A percentile compares a stretch with the other conserved stretches of the same genome.
Evolutionary conservation across 1,140 invertebrate genomes (phyloP).

Genomic region (Oryzaephilus surinamensis): DNA sequence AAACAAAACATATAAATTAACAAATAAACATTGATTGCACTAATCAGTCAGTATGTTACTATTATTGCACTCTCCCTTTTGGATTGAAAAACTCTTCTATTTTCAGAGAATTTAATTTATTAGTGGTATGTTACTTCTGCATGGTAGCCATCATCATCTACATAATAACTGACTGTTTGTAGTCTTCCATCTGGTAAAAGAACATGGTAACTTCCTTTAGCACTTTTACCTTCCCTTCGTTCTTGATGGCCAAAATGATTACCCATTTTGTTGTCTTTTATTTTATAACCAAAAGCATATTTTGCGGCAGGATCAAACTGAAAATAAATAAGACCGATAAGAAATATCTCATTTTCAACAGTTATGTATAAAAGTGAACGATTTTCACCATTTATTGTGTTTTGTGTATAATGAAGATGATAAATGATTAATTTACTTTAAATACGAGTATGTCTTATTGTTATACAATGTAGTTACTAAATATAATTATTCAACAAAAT

Average conservation of each 20-base stretch:
- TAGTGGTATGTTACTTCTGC: conserved; percentile 65
- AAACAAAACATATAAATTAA: no score
- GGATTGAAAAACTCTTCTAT: no score
- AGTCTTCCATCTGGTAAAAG: conserved; percentile 65
- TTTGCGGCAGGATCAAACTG: conserved; percentile 56
- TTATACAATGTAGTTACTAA: no score
- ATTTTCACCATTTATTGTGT: no score
- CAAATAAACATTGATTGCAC: not conserved
- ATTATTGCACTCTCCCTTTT: conserved; percentile 2
- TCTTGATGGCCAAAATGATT: conserved; percentile 67
- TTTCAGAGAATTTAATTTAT: no score
- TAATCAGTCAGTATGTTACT: conserved; percentile 3
- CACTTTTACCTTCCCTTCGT: conserved; percentile 47
- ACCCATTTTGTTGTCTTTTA: conserved; percentile 53
- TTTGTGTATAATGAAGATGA: no score
- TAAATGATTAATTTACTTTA: no score
- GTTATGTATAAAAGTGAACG: no score
- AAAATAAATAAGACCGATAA: no score
- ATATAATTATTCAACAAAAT: no score
- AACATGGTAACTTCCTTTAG: conserved; percentile 64
- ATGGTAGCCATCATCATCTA: conserved; percentile 62
- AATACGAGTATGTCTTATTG: no score
- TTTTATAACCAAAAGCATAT: conserved; percentile 65
- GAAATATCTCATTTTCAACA: no score
- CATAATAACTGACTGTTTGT: conserved; percentile 67